Conservation (phyloP, 1,140 invertebrate genomes). For the Temnothorax longispinosus region DNA sequence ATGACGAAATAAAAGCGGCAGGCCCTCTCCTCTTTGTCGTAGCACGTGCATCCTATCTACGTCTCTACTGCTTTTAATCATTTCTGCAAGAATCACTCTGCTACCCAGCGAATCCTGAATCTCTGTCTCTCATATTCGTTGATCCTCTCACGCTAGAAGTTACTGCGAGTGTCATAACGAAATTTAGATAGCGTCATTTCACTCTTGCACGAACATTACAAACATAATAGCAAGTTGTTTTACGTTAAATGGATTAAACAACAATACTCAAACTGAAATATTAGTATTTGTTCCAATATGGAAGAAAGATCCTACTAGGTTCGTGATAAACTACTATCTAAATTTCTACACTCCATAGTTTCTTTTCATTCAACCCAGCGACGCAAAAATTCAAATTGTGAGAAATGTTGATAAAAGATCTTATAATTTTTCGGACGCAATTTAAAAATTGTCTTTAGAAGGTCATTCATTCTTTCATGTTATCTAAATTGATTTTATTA, state of each 20-base stretch:
- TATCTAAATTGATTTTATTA: background rate
- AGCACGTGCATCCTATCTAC: conserved; percentile 48
- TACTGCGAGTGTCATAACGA: background rate
- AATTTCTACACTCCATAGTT: background rate
- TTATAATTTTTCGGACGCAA: background rate
- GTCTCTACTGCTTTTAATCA: conserved; percentile 3
- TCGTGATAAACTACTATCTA: conserved; percentile 6
- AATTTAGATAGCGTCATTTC: conserved; percentile 26
- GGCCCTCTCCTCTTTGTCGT: background rate
- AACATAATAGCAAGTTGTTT: background rate
- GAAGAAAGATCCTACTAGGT: background rate
- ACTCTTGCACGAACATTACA: background rate
- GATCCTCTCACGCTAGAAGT: background rate
- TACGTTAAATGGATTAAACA: background rate
- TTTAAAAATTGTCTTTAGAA: background rate
- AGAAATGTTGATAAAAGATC: background rate
- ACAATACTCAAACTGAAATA: background rate
- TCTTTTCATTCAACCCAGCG: background rate
- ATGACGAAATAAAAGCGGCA: background rate
- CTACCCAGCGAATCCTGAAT: conserved; percentile 21
- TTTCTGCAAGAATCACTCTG: conserved; percentile 31
- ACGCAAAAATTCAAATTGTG: background rate
- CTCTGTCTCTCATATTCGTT: background rate
- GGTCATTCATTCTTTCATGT: background rate
- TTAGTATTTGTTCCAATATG: no score